Conservation (phyloP, 2,797 vertebrate species). For the Valencia hispanica region DNA sequence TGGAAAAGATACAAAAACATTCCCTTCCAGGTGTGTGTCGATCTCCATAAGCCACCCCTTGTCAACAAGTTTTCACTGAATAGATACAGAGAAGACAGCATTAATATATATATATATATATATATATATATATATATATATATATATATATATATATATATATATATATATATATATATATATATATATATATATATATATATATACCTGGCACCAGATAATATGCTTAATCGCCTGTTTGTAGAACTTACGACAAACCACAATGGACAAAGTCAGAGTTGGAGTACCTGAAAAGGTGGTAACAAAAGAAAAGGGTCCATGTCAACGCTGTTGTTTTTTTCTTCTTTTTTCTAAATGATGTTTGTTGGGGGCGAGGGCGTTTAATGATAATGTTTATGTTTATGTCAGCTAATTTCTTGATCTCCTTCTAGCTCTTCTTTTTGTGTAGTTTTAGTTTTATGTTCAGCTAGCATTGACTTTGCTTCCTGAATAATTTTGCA, state of each 20-base stretch:
- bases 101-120: not conserved
- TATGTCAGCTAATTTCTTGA: not conserved
- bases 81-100: not conserved
- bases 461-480: too few species aligned
- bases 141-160: too few species aligned
- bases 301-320: too few species aligned
- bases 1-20: not conserved
- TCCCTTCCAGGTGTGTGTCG: not conserved
- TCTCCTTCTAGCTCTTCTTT: not conserved
- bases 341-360: too few species aligned
- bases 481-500: constrained; percentile 11
- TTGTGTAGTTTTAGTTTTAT: not conserved
- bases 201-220: not conserved
- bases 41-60: not conserved
- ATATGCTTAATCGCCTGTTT: not conserved
- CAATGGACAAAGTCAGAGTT: not conserved
- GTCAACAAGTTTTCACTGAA: not conserved
- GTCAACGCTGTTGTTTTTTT: too few species aligned
- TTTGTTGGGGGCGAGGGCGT: too few species aligned
- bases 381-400: not conserved
- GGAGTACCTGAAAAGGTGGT: not conserved
- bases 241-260: not conserved
- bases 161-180: too few species aligned
- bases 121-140: too few species aligned
- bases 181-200: too few species aligned